These are phyloP conservation scores for Hylia prasina DNA, from an alignment of 2,113 vertebrate species.

Conservation along the genomic window DNA sequence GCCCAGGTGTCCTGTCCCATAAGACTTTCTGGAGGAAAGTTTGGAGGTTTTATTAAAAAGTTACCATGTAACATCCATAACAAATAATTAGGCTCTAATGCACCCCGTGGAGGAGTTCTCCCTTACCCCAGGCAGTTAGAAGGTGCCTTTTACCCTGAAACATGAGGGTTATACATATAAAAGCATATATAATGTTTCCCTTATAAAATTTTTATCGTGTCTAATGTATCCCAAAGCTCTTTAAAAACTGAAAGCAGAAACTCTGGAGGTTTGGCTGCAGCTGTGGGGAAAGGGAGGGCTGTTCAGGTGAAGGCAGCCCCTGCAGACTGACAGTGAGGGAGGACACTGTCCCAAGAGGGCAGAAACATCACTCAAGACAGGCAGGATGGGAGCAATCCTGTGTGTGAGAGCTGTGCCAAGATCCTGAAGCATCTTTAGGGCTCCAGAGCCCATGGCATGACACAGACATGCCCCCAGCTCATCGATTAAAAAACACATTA, in stretches of 20 bases:
- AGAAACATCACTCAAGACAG: rapidly evolving
- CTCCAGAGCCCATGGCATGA: rapidly evolving
- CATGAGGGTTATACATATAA: not conserved
- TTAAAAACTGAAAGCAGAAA: not conserved
- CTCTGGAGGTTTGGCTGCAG: not conserved
- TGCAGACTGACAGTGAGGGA: rapidly evolving
- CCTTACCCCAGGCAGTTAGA: not conserved
- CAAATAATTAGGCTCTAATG: not conserved
- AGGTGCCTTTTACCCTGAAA: slow-evolving; percentile 8
- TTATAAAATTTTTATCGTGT: slow-evolving; percentile 35
- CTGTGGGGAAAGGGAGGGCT: not conserved
- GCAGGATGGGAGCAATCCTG: not conserved
- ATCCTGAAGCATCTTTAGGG: not conserved
- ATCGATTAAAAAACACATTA: rapidly evolving
- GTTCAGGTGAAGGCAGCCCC: not conserved
- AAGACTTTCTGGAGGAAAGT: not conserved
- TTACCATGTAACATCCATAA: not conserved
- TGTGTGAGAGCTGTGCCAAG: rapidly evolving
- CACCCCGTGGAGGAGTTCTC: not conserved
- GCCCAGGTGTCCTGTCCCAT: rapidly evolving
- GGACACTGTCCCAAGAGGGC: not conserved
- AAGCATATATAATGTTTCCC: not conserved
- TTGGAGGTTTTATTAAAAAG: not conserved
- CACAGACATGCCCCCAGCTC: not conserved
- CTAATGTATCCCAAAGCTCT: slow-evolving; percentile 43